These are phyloP conservation scores for Polymixis lichenea DNA, from an alignment of 2,888 invertebrate genomes.

Conservation along the genomic window DNA sequence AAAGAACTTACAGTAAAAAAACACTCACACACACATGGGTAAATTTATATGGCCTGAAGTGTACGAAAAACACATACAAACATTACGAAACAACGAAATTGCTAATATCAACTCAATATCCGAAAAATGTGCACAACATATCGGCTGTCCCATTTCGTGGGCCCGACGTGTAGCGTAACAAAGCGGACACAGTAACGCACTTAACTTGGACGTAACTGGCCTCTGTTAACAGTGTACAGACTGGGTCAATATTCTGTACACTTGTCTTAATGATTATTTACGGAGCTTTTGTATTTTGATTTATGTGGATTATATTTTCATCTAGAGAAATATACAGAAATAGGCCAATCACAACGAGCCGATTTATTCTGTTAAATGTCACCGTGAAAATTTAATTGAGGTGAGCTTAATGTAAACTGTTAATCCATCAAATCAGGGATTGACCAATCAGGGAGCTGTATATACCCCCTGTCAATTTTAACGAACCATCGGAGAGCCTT, in stretches of 20 bases:
- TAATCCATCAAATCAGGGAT: too few relatives aligned
- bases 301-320: conserved; percentile 19
- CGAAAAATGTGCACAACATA: conserved; percentile 51
- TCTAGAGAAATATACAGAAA: neutral
- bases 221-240: conserved; percentile 47
- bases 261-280: conserved; percentile 61
- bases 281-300: conserved; percentile 37
- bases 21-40: neutral
- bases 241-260: conserved; percentile 47
- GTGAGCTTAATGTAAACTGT: neutral
- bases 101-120: conserved; percentile 22
- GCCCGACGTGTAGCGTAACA: conserved; percentile 45
- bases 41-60: conserved; percentile 1
- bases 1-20: neutral
- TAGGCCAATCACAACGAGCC: neutral
- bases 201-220: conserved; percentile 60
- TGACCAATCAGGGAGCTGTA: too few relatives aligned
- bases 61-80: conserved; percentile 18
- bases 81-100: conserved; percentile 20
- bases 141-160: conserved; percentile 42
- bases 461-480: too few relatives aligned
- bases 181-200: conserved; percentile 64
- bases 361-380: too few relatives aligned
- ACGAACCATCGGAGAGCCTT: too few relatives aligned
- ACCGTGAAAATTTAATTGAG: too few relatives aligned